phyloP scores from a whole-genome alignment of 2,797 vertebrate species.

The Geotrypetes seraphini region DNA sequence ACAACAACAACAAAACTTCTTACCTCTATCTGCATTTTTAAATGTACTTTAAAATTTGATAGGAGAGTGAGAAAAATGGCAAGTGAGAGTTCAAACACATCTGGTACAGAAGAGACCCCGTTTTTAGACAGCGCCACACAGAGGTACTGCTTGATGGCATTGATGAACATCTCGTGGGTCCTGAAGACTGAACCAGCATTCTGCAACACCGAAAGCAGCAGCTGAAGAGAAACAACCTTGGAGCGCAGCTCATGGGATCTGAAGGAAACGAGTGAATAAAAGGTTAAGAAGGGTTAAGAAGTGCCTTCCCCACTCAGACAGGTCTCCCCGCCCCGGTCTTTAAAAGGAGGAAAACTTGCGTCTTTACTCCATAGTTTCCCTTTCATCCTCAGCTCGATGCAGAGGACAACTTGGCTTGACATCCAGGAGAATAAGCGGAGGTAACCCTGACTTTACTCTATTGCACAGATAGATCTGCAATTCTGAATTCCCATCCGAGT shows the following conservation, averaged over 20 bases:
- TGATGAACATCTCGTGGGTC: slow-evolving; percentile 95
- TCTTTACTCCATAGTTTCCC: too few relatives aligned
- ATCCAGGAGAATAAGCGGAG: background rate
- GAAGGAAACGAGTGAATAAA: background rate
- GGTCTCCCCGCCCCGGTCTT: background rate
- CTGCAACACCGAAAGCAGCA: slow-evolving; percentile 86
- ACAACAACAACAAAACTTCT: too few relatives aligned
- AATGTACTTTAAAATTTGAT: slow-evolving; percentile 91
- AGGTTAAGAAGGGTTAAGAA: too few relatives aligned
- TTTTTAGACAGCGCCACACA: slow-evolving; percentile 94
- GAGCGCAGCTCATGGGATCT: slow-evolving; percentile 90
- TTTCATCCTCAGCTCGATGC: background rate
- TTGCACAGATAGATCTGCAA: too few relatives aligned
- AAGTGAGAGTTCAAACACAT: slow-evolving; percentile 90
- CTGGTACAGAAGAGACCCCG: slow-evolving; percentile 90
- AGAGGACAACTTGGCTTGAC: background rate
- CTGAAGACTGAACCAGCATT: slow-evolving; percentile 86
- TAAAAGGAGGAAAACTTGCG: background rate
- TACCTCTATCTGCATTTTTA: slow-evolving; percentile 98
- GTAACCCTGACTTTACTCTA: too few relatives aligned
- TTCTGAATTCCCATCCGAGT: too few relatives aligned
- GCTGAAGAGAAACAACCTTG: slow-evolving; percentile 88
- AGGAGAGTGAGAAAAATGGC: slow-evolving; percentile 93
- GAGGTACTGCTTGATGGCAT: slow-evolving; percentile 93
- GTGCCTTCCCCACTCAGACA: background rate